These are phyloP conservation scores for Lasaia peninsularis DNA, from an alignment of 1,140 invertebrate genomes.

Conservation along the genomic window DNA sequence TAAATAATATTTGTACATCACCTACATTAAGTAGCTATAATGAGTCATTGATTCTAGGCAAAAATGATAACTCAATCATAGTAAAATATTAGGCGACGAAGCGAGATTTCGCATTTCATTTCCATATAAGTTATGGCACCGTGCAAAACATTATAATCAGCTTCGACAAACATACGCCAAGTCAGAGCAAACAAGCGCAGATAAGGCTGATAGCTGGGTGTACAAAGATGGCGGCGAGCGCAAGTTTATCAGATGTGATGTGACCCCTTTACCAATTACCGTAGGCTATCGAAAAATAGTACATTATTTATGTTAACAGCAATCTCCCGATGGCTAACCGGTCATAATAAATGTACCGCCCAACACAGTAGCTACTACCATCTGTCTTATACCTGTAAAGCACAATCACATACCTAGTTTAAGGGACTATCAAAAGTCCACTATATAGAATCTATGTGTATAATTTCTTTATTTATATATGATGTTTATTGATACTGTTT, in stretches of 20 bases:
- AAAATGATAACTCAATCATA: background rate
- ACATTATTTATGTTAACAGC: background rate
- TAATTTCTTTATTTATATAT: too few species aligned
- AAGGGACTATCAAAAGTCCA: too few species aligned
- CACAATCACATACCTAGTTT: too few species aligned
- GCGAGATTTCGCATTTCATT: conserved; percentile 13
- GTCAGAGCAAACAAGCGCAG: conserved; percentile 43
- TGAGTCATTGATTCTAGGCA: background rate
- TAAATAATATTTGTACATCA: too few species aligned
- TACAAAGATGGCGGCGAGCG: conserved; percentile 42
- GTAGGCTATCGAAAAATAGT: conserved; percentile 3
- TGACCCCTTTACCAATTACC: conserved; percentile 39
- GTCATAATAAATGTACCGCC: too few species aligned
- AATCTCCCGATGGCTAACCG: background rate
- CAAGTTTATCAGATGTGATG: conserved; percentile 40
- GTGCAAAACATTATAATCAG: conserved; percentile 44
- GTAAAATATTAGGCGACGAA: background rate
- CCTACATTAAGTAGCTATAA: background rate
- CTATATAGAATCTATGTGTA: too few species aligned
- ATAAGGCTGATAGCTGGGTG: conserved; percentile 41
- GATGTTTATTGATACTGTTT: too few species aligned
- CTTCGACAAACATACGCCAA: conserved; percentile 33
- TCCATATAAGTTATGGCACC: conserved; percentile 8
- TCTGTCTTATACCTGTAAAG: too few species aligned
- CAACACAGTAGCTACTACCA: too few species aligned